Percentiles rank a stretch among this genome's conserved stretches.
Conservation (phyloP, 2,113 vertebrate genomes). For the Narcine bancroftii region DNA sequence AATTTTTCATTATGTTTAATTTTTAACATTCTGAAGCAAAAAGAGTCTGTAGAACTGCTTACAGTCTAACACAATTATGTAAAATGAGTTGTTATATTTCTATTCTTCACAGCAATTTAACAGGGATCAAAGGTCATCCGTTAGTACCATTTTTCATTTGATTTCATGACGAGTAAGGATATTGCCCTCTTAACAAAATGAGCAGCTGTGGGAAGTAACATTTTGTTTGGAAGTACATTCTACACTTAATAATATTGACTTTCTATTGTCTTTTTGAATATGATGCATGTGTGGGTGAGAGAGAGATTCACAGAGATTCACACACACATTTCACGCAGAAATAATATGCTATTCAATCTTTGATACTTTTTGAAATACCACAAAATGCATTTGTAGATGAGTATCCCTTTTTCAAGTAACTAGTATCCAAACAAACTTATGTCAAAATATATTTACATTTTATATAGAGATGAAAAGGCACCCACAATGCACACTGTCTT, state of each 20-base stretch:
- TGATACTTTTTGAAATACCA: not conserved
- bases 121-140: conserved; percentile 20
- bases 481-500: not conserved
- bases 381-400: not conserved
- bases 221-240: not conserved
- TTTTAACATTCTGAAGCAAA: not conserved
- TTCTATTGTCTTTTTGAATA: too few species aligned
- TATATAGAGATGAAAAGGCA: not conserved
- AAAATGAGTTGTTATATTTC: conserved; percentile 22
- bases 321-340: too few species aligned
- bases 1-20: not conserved
- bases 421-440: not conserved
- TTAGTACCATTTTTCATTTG: conserved; percentile 31
- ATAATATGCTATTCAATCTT: not conserved
- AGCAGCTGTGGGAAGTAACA: not conserved
- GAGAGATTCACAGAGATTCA: too few species aligned
- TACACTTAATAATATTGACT: not conserved
- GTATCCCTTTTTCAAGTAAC: not conserved
- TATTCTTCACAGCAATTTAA: conserved; percentile 25
- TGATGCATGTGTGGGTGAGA: too few species aligned
- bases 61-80: not conserved
- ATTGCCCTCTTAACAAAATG: conserved; percentile 4
- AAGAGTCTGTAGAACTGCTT: not conserved
- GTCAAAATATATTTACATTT: not conserved
- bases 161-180: conserved; percentile 1